A percentile compares a stretch with the other conserved stretches of the same genome.
These are phyloP conservation scores for Selenia dentaria DNA, from an alignment of 2,888 invertebrate species.

Conservation along the genomic window DNA sequence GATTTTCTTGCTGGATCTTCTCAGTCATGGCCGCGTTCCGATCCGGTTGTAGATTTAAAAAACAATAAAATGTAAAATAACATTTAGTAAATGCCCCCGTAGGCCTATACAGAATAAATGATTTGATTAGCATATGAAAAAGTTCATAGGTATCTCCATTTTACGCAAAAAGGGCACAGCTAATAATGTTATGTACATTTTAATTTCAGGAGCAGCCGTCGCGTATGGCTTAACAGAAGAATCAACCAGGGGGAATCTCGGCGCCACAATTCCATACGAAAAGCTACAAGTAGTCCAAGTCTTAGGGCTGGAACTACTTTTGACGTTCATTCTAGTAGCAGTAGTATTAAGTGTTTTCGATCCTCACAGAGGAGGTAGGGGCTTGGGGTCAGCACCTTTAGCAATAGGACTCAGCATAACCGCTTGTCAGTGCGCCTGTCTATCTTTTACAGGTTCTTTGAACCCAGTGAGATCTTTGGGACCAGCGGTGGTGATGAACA, in stretches of 20 bases:
- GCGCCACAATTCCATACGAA: slow-evolving; percentile 30
- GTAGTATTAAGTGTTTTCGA: slow-evolving; percentile 40
- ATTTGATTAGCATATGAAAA: no score
- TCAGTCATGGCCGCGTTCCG: no score
- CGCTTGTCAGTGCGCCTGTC: slow-evolving; percentile 39
- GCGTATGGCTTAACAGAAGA: slow-evolving; percentile 34
- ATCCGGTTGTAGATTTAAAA: no score
- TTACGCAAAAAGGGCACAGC: no score
- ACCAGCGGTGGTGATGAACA: slow-evolving; percentile 39
- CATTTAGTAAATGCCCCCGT: no score
- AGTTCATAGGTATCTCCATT: no score
- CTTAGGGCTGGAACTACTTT: slow-evolving; percentile 39
- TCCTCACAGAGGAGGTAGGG: slow-evolving; percentile 33
- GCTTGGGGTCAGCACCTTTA: slow-evolving; percentile 43
- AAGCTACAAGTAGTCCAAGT: slow-evolving; percentile 22
- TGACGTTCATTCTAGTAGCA: slow-evolving; percentile 42
- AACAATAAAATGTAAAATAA: no score
- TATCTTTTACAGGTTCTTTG: slow-evolving; percentile 38
- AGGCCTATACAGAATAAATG: no score
- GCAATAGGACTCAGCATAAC: slow-evolving; percentile 43
- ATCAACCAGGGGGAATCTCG: slow-evolving; percentile 26
- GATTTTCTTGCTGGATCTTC: no score
- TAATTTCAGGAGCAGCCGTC: slow-evolving; percentile 38
- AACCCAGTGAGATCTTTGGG: slow-evolving; percentile 42
- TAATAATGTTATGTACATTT: background rate